Evolutionary conservation across 2,113 vertebrate species (phyloP), one percentile per base, ranked within the genome.

Genomic region (Colossoma macropomum): DNA sequence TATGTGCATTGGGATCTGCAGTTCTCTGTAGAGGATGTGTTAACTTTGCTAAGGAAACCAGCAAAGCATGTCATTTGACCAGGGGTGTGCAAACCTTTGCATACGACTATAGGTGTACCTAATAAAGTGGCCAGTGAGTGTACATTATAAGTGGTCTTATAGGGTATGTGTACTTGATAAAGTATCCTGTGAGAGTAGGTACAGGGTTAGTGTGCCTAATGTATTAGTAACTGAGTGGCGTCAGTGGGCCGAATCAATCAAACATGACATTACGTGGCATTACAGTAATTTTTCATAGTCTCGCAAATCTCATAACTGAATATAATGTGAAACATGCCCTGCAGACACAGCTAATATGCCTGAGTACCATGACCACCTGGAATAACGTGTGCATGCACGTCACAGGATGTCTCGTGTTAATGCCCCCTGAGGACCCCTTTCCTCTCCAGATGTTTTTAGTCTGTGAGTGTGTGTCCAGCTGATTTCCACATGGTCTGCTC

Each of bases 401-500:
- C 28, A 73, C 54, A 5, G 69, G 54, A 28, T 50, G 71, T 75
- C 80, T 52, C 73, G 19, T 5, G 38, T 52, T 28, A 74, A 74
- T 8, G 62, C 17, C 27, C n/a, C 45, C 28, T 21, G 3, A 71
- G 25, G 71, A 75, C 38, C 71, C 11, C 17, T 50, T 78, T 78
- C 70, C 72, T 59, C 75, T 41, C 23, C 75, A 79, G 75, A 75
- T 80, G 76, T 68, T 60, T 65, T 45, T 25, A 19, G 0, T 34
- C 10, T n/a, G 27, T 68, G 56, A 63, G 56, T 75, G 30, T 16
- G 60, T 69, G n/a, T 87, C 17, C 71, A 77, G 56, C 77, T 80
- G 56, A 83, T 73, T 32, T 30, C 45, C 77, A 60, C 62, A 75
- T 73, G 81, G 65, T 77, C 65, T 48, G 66, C 75, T 25, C 41